These are phyloP conservation scores for Thymelicus acteon DNA, from an alignment of 2,888 invertebrate genomes.

Conservation along the genomic window DNA sequence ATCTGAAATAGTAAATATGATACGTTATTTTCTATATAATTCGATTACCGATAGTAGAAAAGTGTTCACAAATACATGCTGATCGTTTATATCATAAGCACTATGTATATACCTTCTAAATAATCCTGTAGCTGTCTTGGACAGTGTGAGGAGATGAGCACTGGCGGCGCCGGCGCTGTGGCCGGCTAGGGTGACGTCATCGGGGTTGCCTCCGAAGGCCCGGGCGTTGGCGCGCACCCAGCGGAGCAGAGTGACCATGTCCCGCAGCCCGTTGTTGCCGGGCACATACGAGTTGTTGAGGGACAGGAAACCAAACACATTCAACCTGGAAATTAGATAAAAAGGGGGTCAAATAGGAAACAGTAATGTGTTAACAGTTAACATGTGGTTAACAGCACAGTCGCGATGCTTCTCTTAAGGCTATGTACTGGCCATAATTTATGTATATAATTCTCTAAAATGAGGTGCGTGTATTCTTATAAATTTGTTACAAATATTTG, in stretches of 20 bases:
- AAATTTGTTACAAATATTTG: too few relatives aligned
- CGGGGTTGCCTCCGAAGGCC: conserved; percentile 71
- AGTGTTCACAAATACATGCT: too few relatives aligned
- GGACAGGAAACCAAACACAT: conserved; percentile 75
- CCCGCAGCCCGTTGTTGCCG: conserved; percentile 78
- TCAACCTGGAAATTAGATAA: conserved; percentile 58
- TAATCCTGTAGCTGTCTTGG: conserved; percentile 62
- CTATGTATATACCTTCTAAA: conserved; percentile 58
- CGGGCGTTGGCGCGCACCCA: conserved; percentile 72
- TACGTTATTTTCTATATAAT: neutral
- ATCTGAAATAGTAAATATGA: conserved; percentile 55
- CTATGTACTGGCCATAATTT: too few relatives aligned
- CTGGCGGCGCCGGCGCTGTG: conserved; percentile 72
- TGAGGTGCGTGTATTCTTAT: too few relatives aligned
- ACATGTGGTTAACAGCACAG: too few relatives aligned
- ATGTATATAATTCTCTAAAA: too few relatives aligned
- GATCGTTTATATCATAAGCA: neutral
- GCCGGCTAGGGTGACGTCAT: conserved; percentile 70
- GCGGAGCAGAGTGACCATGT: conserved; percentile 67
- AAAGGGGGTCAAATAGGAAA: too few relatives aligned
- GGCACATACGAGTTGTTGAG: conserved; percentile 65
- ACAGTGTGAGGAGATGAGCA: conserved; percentile 66
- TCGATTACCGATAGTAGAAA: too few relatives aligned
- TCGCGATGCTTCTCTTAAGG: too few relatives aligned
- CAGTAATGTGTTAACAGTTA: too few relatives aligned